Percentiles rank a stretch among this genome's conserved stretches.
These are phyloP conservation scores for Homalodisca vitripennis DNA, from an alignment of 1,140 invertebrate species.

Conservation along the genomic window DNA sequence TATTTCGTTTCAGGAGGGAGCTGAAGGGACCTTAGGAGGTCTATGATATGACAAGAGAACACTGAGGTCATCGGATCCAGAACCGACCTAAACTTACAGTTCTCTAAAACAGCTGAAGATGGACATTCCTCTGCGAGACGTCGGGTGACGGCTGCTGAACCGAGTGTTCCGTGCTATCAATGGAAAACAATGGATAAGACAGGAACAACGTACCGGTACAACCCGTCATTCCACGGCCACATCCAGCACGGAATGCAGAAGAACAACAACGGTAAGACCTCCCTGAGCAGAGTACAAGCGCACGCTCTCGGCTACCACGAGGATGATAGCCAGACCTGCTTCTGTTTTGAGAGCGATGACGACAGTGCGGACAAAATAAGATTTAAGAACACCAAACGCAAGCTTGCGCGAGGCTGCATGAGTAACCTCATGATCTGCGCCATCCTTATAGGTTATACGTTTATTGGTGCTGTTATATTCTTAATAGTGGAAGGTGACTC, in stretches of 20 bases:
- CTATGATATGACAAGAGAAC: too few species aligned
- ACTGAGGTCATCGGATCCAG: too few species aligned
- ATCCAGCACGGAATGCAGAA: background rate
- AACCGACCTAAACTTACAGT: too few species aligned
- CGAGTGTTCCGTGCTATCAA: too few species aligned
- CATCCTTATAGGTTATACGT: slow-evolving; percentile 84
- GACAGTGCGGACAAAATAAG: slow-evolving; percentile 50
- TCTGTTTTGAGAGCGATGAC: slow-evolving; percentile 56
- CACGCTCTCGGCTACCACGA: slow-evolving; percentile 32
- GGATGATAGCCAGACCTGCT: slow-evolving; percentile 53
- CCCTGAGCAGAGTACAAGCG: background rate
- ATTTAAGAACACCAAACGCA: slow-evolving; percentile 61
- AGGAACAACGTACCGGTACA: slow-evolving; percentile 10
- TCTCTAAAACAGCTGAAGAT: too few species aligned
- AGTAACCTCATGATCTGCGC: slow-evolving; percentile 87
- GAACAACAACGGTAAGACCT: slow-evolving; percentile 24
- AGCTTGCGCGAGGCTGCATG: slow-evolving; percentile 67
- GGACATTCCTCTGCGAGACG: too few species aligned
- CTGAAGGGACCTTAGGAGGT: too few species aligned
- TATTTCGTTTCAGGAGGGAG: too few species aligned
- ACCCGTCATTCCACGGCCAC: slow-evolving; percentile 7
- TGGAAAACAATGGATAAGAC: too few species aligned
- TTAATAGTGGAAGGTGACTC: slow-evolving; percentile 81
- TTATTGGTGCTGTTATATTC: slow-evolving; percentile 91
- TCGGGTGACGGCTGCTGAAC: too few species aligned